Base-by-base conservation (phyloP, 2,888 invertebrate genomes). In the Agrotis puta region DNA sequence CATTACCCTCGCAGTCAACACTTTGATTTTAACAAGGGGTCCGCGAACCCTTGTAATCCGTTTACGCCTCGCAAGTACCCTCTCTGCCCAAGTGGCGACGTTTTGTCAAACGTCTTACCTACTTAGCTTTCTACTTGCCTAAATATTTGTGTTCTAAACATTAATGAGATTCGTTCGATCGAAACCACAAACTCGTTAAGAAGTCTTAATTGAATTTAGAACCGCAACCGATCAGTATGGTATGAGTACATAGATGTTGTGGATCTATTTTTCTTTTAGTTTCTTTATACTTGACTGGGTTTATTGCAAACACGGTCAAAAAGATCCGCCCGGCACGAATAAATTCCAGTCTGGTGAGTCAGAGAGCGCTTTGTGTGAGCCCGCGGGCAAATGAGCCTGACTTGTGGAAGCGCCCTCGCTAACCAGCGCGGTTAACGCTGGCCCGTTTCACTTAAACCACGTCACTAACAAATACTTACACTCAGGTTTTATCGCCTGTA, bases 1-100 rank as follows among this genome's bases (percentile, higher is more conserved):
- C 91, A 93, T 94, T 92, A 92, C 88, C 88, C 87, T 87, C 82
- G 84, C 88, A 91, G 93, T 92, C 92, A 93, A 93, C 92, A 92
- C 92, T 93, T 92, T 90, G 92, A 92, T 93, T 92, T 92, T 92
- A 92, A 92, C 91, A 92, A 93, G 91, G 91, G 91, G 81, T 81
- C 77, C 78, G 80, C 84, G 87, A 85, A 91, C 92, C 93, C 91
- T 91, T 89, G 89, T 94, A 94, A 94, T 94, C 94, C 93, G 92
- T 92, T 94, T 94, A 93, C 90, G 87, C 89, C 79, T 87, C 88
- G 83, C 88, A 85, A 91, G 90, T 88, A 83, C 88, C 88, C 91
- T 91, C 90, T 89, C 86, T 89, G 88, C 73, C 82, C 83, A 77
- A 91, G 88, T 88, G 87, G 88, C 88, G 88, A 88, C 90, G 87